Base-by-base conservation (phyloP, 2,888 invertebrate genomes). In the Colletes collaris region DNA sequence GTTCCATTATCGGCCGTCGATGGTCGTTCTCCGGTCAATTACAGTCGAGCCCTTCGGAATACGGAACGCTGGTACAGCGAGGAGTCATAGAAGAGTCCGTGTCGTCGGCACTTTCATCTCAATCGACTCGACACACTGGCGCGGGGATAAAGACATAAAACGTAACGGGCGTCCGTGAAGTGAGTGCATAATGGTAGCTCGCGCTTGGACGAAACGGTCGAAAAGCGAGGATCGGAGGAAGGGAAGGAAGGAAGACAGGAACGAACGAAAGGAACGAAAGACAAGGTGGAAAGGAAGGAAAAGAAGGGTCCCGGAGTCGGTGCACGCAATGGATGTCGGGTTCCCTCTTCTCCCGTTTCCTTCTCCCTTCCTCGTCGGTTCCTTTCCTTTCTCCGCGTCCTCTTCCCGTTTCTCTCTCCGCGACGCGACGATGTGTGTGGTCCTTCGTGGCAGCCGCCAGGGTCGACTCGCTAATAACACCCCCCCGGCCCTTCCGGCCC, bases 381-480 rank as follows among this genome's bases (percentile, higher is more conserved):
- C 68, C 63, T 76, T 68, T 64, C 70, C 73, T 70, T 73, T 68
- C 73, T 72, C 74, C 69, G 52, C 65, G 66, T 68, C 75, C 73
- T 81, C 78, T 83, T 65, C 67, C 66, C 77, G 82, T 76, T 70
- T 72, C 81, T 79, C 84, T 76, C 70, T 79, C 73, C 86, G 77
- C 79, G 79, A 81, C 85, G 86, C 85, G 85, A 90, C 90, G 90
- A 91, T 90, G 90, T 90, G 91, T 91, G 91, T 91, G 91, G 91
- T 90, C 91, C 87, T 76, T 85, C 88, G 89, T 89, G 87, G 86
- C 91, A 90, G 91, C 90, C 91, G 90, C 89, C 91, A 90, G 91
- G 88, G 88, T 86, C 89, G 87, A 88, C 90, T 90, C 89, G 88
- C 91, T 91, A 91, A 91, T 91, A 91, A 91, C 91, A 89, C 88